phyloP scores from a whole-genome alignment of 2,113 vertebrate species.

The Notothenia coriiceps region DNA sequence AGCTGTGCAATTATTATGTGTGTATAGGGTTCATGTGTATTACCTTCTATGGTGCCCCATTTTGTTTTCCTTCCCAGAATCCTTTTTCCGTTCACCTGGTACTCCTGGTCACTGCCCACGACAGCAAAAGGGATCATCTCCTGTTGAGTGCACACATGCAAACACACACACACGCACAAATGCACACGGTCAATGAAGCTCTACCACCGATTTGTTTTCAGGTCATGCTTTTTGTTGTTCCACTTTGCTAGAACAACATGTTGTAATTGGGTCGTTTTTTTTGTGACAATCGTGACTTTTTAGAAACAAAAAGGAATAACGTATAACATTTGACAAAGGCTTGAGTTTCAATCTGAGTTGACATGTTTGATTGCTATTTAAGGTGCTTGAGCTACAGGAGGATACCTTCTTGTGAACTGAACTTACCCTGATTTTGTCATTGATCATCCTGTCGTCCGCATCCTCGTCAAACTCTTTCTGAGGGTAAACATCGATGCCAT shows the following conservation, averaged over 20 bases:
- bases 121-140: constrained; percentile 99
- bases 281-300: constrained; percentile 1
- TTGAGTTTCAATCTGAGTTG: background rate
- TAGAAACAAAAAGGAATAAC: background rate
- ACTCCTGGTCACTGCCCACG: constrained; percentile 98
- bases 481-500: constrained; percentile 95
- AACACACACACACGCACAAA: constrained; percentile 27
- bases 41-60: constrained; percentile 99
- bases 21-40: constrained; percentile 2
- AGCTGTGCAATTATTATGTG: constrained; percentile 9
- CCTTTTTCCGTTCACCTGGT: constrained; percentile 96
- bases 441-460: constrained; percentile 92
- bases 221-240: constrained; percentile 3
- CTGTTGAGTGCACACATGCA: constrained; percentile 74
- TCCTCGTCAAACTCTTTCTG: constrained; percentile 99
- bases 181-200: background rate
- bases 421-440: constrained; percentile 96
- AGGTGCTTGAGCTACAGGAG: background rate
- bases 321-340: background rate
- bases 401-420: background rate
- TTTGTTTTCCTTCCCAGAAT: constrained; percentile 97
- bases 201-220: constrained; percentile 4
- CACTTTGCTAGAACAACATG: background rate
- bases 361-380: background rate
- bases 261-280: background rate